Evolutionary conservation across 2,797 vertebrate genomes (phyloP).

Genomic region (Etheostoma perlongum): DNA sequence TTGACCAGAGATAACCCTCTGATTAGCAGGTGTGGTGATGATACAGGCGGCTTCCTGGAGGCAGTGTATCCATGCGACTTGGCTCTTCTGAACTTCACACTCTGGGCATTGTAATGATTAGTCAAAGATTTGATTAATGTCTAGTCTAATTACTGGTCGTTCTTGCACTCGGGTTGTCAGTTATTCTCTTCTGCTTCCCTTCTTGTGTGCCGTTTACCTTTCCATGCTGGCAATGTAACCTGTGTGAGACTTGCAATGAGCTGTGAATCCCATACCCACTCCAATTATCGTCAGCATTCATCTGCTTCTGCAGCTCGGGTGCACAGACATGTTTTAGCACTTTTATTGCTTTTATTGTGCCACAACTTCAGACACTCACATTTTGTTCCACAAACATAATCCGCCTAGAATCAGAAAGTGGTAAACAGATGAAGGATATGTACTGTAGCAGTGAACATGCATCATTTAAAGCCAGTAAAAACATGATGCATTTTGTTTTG

Average conservation of each 20-base stretch:
- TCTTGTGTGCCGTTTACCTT: slow-evolving; percentile 61
- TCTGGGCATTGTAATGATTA: slow-evolving; percentile 60
- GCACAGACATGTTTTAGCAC: slow-evolving; percentile 57
- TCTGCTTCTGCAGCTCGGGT: slow-evolving; percentile 53
- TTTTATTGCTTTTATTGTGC: slow-evolving; percentile 34
- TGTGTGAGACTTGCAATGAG: slow-evolving; percentile 70
- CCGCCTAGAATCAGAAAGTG: slow-evolving; percentile 8
- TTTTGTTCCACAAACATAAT: slow-evolving; percentile 29
- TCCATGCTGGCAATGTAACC: slow-evolving; percentile 69
- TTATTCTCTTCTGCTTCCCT: slow-evolving; percentile 61
- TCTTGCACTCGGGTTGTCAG: slow-evolving; percentile 59
- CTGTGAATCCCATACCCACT: slow-evolving; percentile 74
- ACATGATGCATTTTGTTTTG: slow-evolving; percentile 11
- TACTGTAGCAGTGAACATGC: background rate
- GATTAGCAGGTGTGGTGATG: slow-evolving; percentile 40
- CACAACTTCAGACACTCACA: slow-evolving; percentile 19
- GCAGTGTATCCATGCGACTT: slow-evolving; percentile 31
- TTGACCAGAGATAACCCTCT: slow-evolving; percentile 39
- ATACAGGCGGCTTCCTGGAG: slow-evolving; percentile 34
- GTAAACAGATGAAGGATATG: slow-evolving; percentile 27
- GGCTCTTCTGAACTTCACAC: slow-evolving; percentile 54
- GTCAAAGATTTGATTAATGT: slow-evolving; percentile 74
- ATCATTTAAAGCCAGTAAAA: background rate
- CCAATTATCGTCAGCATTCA: slow-evolving; percentile 69
- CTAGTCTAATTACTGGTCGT: slow-evolving; percentile 69